Conservation (phyloP, 1,140 invertebrate species). For the Dreissena polymorpha region DNA sequence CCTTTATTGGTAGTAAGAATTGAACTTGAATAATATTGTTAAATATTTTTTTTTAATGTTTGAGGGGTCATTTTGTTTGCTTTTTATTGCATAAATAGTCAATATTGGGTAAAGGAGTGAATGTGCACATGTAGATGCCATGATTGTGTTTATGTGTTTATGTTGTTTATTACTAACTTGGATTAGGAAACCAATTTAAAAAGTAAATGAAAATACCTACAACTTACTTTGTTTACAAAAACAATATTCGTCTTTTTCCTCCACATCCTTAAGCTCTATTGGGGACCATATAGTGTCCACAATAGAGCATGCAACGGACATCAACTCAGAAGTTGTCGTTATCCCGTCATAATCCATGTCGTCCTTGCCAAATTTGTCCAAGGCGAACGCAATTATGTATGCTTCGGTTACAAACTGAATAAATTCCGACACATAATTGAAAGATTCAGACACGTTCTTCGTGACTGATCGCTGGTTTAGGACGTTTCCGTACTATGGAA, state of each 20-base stretch:
- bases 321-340: neutral
- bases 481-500: too few relatives aligned
- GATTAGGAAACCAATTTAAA: too few relatives aligned
- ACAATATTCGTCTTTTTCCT: neutral
- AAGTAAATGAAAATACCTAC: too few relatives aligned
- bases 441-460: slow-evolving; percentile 4
- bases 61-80: too few relatives aligned
- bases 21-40: too few relatives aligned
- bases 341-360: neutral
- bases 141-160: too few relatives aligned
- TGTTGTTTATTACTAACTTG: too few relatives aligned
- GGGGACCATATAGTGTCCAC: slow-evolving; percentile 9
- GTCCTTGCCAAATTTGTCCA: neutral
- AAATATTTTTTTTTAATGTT: too few relatives aligned
- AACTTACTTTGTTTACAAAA: slow-evolving; percentile 11
- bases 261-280: neutral
- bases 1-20: too few relatives aligned
- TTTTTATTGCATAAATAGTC: too few relatives aligned
- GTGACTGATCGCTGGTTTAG: slow-evolving; percentile 3
- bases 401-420: slow-evolving; percentile 1
- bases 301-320: neutral
- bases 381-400: neutral
- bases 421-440: slow-evolving; percentile 12
- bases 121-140: too few relatives aligned
- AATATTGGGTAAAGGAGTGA: too few relatives aligned